Conservation (phyloP, 2,888 invertebrate species). For the Rotaria macrura region DNA sequence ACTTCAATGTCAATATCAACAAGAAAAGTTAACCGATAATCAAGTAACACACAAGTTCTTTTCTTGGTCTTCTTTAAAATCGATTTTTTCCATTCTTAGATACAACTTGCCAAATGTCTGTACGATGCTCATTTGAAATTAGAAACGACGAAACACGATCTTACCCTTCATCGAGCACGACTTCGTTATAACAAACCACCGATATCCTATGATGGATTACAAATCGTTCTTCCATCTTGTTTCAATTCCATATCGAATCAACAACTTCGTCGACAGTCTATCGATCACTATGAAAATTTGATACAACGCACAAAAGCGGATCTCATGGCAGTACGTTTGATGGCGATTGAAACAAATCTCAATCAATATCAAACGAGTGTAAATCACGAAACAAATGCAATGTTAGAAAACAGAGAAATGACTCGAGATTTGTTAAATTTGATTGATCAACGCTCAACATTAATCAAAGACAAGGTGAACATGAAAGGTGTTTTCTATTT, state of each 20-base stretch:
- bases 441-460: neutral
- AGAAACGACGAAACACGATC: neutral
- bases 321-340: neutral
- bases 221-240: neutral
- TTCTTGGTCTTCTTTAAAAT: too few species aligned
- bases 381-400: neutral
- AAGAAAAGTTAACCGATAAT: neutral
- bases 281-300: neutral
- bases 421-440: neutral
- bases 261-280: neutral
- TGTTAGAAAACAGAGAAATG: neutral
- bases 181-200: neutral
- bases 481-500: neutral
- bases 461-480: neutral
- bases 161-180: neutral
- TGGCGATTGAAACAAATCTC: neutral
- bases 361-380: neutral
- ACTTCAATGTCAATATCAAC: neutral
- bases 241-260: neutral
- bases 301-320: neutral
- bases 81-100: neutral
- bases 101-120: neutral
- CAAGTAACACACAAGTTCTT: neutral
- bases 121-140: neutral
- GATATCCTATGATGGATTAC: neutral